Evolutionary conservation across 2,888 invertebrate species (phyloP).

Genomic region (Phania funesta): DNA sequence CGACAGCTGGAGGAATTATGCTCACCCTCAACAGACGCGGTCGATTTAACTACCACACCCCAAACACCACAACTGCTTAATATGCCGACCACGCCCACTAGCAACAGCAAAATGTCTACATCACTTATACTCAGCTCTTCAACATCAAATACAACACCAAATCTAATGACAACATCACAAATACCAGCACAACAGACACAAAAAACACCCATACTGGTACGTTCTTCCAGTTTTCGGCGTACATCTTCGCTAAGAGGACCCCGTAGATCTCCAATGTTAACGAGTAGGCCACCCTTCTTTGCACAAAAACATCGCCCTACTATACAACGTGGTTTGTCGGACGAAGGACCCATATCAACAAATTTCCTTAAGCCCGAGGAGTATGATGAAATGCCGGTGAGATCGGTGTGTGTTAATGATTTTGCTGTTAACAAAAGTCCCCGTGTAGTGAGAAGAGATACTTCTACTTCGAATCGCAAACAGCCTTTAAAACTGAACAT

Average conservation of each 20-base stretch:
- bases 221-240: constrained; percentile 77
- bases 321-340: constrained; percentile 80
- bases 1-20: constrained; percentile 91
- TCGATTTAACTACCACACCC: constrained; percentile 69
- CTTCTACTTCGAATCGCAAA: constrained; percentile 76
- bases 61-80: constrained; percentile 64
- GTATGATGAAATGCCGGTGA: constrained; percentile 80
- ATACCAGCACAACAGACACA: constrained; percentile 51
- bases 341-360: constrained; percentile 80
- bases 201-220: constrained; percentile 53
- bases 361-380: constrained; percentile 80
- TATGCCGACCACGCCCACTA: constrained; percentile 51
- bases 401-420: constrained; percentile 79
- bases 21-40: constrained; percentile 82
- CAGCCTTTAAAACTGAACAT: constrained; percentile 72
- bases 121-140: constrained; percentile 72
- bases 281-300: constrained; percentile 76
- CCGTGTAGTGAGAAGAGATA: constrained; percentile 77
- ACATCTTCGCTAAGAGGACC: constrained; percentile 79
- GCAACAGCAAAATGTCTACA: constrained; percentile 71
- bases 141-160: constrained; percentile 60
- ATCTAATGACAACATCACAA: constrained; percentile 51
- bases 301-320: constrained; percentile 78
- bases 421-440: constrained; percentile 76
- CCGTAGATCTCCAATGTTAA: constrained; percentile 75